These are phyloP conservation scores for Columba livia DNA, from an alignment of 2,113 vertebrate genomes.

Conservation along the genomic window DNA sequence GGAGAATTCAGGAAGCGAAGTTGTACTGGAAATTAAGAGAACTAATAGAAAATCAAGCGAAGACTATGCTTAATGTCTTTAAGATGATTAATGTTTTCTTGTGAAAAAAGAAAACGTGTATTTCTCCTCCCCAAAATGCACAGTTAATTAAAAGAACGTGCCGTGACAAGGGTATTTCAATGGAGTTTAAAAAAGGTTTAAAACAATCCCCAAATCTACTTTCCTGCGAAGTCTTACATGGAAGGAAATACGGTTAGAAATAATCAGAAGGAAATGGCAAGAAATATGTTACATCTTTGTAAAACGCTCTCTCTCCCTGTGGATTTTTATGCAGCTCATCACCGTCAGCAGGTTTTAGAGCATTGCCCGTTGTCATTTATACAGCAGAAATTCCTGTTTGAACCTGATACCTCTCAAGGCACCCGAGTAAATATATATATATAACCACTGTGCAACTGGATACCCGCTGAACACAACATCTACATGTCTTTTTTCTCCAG, in stretches of 20 bases:
- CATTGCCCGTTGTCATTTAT: not conserved
- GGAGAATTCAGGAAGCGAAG: not conserved
- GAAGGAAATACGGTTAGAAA: not conserved
- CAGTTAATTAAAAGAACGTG: not conserved
- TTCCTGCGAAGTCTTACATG: not conserved
- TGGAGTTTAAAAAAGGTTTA: not conserved
- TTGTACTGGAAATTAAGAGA: not conserved
- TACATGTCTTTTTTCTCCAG: not conserved
- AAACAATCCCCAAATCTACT: not conserved
- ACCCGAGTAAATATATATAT: not conserved
- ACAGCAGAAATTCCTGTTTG: not conserved
- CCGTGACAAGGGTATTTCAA: not conserved
- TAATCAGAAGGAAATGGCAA: fast-evolving
- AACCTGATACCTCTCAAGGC: not conserved
- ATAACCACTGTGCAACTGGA: not conserved
- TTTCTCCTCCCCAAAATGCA: not conserved
- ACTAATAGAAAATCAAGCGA: not conserved
- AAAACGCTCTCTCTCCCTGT: not conserved
- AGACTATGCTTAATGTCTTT: not conserved
- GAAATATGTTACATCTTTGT: not conserved
- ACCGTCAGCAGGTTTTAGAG: not conserved
- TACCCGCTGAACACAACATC: fast-evolving
- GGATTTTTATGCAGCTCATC: not conserved
- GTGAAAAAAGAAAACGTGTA: not conserved
- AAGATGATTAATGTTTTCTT: not conserved